Base-by-base conservation (phyloP, 2,888 invertebrate genomes). In the Drosophila kuntzei region DNA sequence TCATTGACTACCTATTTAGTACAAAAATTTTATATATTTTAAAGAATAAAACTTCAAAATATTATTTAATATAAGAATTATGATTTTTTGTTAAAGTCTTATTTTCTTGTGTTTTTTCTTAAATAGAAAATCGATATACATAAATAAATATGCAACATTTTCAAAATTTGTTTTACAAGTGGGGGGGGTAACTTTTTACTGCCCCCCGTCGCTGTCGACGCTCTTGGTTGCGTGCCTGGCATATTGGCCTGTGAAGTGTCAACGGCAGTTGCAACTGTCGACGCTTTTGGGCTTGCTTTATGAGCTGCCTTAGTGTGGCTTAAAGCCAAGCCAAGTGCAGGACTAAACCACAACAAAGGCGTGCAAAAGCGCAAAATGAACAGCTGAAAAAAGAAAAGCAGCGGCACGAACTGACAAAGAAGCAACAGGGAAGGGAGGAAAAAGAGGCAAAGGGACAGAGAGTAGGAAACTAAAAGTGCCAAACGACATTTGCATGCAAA, bases 401-500 rank as follows among this genome's bases (percentile, higher is more conserved):
- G 74, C 14, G 29, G 18, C 53, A 60, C 41, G 25, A 37, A 62
- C 20, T 8, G 27, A 55, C 53, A 53, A 32, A 39, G 29, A 16
- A 55, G 41, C 11, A 36, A 14, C 11, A 27, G 12, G 44, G 11
- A 16, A 16, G 18, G 27, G 5, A 11, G 9, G 16, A 32, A 37
- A 29, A 18, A 3, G 16, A 6, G n/a, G n/a, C n/a, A n/a, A n/a
- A n/a, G n/a, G n/a, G n/a, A n/a, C n/a, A n/a, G 32, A 5, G 18
- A 16, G 12, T n/a, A 41, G 62, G 46, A 67, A 66, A 72, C 78
- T 78, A 74, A 79, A 75, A 82, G 80, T 75, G 83, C 77, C 74
- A 83, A 83, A 88, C 83, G 88, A 86, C 88, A 88, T 83, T 83
- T 88, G 88, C 83, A 83, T 83, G 88, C 88, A 83, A 83, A 88